Percentiles rank a stretch among this genome's conserved stretches.
Evolutionary conservation across 2,113 vertebrate genomes (phyloP).

Genomic region (Centrocercus urophasianus): DNA sequence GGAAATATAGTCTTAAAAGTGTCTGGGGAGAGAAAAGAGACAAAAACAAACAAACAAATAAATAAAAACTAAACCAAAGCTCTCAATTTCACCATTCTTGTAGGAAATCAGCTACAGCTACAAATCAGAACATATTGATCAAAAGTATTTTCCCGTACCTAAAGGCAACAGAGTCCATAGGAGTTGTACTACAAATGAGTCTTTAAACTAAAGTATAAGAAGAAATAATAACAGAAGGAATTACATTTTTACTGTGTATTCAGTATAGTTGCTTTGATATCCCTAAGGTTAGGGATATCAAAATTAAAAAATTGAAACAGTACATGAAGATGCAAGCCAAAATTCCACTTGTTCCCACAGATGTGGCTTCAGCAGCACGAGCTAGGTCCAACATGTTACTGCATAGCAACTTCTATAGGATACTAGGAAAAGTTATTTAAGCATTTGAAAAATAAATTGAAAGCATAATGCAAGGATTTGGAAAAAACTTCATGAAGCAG

Average conservation of each 20-base stretch:
- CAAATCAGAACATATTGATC: neutral
- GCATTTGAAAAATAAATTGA: neutral
- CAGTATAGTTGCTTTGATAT: neutral
- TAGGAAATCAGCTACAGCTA: neutral
- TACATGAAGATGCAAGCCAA: neutral
- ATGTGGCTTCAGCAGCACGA: neutral
- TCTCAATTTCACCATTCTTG: neutral
- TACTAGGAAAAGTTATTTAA: neutral
- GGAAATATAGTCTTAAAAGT: neutral
- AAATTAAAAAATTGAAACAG: neutral
- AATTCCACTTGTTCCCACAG: neutral
- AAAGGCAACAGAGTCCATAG: neutral
- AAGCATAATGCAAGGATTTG: neutral
- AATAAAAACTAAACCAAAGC: accelerated
- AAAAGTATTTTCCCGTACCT: neutral
- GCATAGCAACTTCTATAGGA: neutral
- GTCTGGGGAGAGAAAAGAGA: neutral
- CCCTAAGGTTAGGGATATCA: neutral
- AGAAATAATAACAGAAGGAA: neutral
- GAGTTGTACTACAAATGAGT: neutral
- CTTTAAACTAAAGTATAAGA: neutral
- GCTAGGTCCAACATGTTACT: neutral
- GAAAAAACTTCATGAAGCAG: neutral
- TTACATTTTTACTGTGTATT: neutral
- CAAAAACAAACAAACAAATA: neutral